Base-by-base conservation (phyloP, 2,888 invertebrate genomes). In the Morpho deidamia region DNA sequence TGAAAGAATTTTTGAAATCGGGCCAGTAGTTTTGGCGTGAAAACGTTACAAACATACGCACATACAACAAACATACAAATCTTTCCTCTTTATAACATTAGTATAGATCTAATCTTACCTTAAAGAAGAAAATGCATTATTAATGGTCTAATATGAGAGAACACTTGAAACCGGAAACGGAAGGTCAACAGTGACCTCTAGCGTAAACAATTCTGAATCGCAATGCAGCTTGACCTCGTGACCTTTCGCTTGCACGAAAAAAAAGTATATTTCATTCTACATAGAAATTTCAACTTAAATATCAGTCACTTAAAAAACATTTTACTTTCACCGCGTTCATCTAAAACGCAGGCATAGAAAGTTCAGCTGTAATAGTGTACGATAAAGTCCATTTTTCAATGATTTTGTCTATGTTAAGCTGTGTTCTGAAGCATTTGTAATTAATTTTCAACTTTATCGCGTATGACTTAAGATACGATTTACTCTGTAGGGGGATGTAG, bases 181-280 rank as follows among this genome's bases (percentile, higher is more conserved):
- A 59, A 55, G 55, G 55, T 55, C 55, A 58, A 14, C 14, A 47
- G 52, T 35, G 48, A 51, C 48, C 43, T 41, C 49, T 23, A 48
- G 34, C 37, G 51, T 37, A 52, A 53, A 58, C 51, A 51, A 50
- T 53, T 51, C 48, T 14, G 23, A 53, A 54, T 55, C 62, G 62
- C 62, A 64, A 60, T 64, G 61, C 62, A 60, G 61, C 53, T 46
- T 58, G 58, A 55, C 58, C 60, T 41, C 59, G 49, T 64, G 63
- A 63, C 65, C 65, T 65, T 63, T 60, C 46, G 46, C 44, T 46
- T 55, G 56, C 60, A 57, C 14, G 37, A 38, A 33, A 41, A 44
- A 23, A 23, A 23, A 23, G 5, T 23, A 48, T 39, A 42, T 12
- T 32, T 44, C n/a, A 41, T 14, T 43, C 23, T 11, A 35, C 53